Percentiles rank a stretch among this genome's conserved stretches.
Evolutionary conservation across 1,140 invertebrate species (phyloP).

Genomic region (Planococcus citri): DNA sequence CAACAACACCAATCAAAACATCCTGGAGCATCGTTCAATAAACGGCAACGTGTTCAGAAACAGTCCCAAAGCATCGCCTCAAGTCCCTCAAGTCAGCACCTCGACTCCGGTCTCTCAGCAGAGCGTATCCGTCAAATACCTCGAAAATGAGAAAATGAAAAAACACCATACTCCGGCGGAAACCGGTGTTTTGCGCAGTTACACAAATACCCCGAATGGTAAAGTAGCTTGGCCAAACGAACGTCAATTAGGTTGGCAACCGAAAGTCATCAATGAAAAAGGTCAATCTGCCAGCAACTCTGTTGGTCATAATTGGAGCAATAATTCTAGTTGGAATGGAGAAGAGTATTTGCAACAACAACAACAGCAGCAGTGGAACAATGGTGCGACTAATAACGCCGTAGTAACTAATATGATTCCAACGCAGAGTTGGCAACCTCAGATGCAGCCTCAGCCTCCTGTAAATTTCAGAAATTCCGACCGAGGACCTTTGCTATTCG

Average conservation of each 20-base stretch:
- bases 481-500: not conserved
- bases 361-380: not conserved
- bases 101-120: not conserved
- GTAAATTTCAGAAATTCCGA: not conserved
- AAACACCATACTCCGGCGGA: constrained; percentile 22
- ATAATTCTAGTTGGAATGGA: not conserved
- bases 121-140: too few relatives aligned
- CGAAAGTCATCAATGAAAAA: not conserved
- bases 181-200: constrained; percentile 21
- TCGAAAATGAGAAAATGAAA: not conserved
- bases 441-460: not conserved
- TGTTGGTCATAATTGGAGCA: not conserved
- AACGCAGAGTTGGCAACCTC: not conserved
- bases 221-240: constrained; percentile 24
- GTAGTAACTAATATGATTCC: not conserved
- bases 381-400: not conserved
- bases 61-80: not conserved
- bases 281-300: not conserved
- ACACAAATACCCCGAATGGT: constrained; percentile 24
- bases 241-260: not conserved
- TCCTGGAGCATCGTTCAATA: not conserved
- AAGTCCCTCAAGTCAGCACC: not conserved
- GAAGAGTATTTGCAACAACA: not conserved
- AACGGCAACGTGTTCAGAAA: not conserved
- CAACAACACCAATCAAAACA: constrained; percentile 21